Conservation (phyloP, 2,888 invertebrate genomes). For the Rhagium mordax region DNA sequence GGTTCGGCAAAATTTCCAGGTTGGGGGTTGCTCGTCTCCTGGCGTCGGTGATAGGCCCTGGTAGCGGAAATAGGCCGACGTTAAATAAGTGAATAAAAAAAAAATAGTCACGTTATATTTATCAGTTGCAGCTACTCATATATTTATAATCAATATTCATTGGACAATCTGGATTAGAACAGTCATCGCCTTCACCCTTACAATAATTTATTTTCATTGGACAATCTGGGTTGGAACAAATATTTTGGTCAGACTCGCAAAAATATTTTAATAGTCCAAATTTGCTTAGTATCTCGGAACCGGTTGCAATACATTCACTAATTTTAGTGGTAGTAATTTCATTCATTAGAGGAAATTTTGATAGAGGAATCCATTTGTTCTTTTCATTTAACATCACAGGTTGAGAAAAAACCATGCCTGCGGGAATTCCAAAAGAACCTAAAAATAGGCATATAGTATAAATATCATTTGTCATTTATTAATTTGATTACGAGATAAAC, state of each 20-base stretch:
- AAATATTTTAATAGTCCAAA: slow-evolving; percentile 12
- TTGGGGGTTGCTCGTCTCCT: no score
- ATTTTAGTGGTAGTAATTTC: slow-evolving; percentile 40
- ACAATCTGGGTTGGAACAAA: slow-evolving; percentile 14
- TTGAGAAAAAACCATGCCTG: slow-evolving; percentile 74
- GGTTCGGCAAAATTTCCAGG: no score
- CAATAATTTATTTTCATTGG: slow-evolving; percentile 1
- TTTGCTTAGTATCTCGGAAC: neutral
- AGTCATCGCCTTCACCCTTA: neutral
- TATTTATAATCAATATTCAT: neutral
- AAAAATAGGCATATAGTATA: no score
- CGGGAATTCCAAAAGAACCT: slow-evolving; percentile 72
- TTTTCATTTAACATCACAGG: slow-evolving; percentile 70
- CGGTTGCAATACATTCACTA: slow-evolving; percentile 26
- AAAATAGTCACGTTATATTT: no score
- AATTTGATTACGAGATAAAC: no score
- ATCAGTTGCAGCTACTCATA: no score
- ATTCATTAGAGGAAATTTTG: slow-evolving; percentile 56
- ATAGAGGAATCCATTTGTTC: slow-evolving; percentile 70
- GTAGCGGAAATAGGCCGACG: no score
- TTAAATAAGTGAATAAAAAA: no score
- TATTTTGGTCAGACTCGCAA: neutral
- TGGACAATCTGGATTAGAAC: neutral
- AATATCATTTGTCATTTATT: no score
- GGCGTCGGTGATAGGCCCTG: no score